Evolutionary conservation across 2,888 invertebrate species (phyloP), one percentile per base, ranked within the genome.

Genomic region (Acrobasis consociella): DNA sequence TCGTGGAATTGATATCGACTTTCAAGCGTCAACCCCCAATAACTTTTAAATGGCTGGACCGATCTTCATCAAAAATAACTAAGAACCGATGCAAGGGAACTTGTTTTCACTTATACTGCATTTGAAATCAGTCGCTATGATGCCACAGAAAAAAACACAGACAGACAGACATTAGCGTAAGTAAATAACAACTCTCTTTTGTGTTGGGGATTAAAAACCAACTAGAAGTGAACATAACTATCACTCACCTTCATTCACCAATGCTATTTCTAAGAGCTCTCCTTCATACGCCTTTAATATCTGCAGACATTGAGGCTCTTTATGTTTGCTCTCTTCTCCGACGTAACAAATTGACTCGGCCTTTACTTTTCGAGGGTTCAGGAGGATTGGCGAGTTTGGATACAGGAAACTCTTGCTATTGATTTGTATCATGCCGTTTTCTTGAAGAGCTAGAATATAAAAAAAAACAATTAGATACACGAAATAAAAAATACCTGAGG

Each of bases 231-330:
- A 49, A 49, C 13, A 22, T 22, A n/a, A 13, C 8, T 49, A 5
- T 17, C n/a, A 64, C 66, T 77, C 71, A 93, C 95, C 95, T 91
- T 94, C 93, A 75, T 95, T 94, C 11, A 94, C 93, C 52, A 95
- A 75, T 51, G 94, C 86, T 7, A 95, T 72, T 75, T 95, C 95
- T 13, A 95, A 80, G 0, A 87, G 80, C 53, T 93, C 91, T 62
- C 89, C 91, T 15, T 89, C 78, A 7, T 82, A 76, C 0, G 93
- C 86, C 67, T 93, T 85, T 17, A 95, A 69, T 1, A 93, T 74
- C 71, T 94, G 94, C 2, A 94, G 71, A 69, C 95, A 95, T 69
- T 94, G 94, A 0, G 86, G 74, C 17, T 91, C 87, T 37, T 72
- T 71, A 11, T 84, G 78, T 39, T 69, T 73, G 0, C 67, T 60